phyloP scores from a whole-genome alignment of 2,113 vertebrate species.

The Panthera tigris region DNA sequence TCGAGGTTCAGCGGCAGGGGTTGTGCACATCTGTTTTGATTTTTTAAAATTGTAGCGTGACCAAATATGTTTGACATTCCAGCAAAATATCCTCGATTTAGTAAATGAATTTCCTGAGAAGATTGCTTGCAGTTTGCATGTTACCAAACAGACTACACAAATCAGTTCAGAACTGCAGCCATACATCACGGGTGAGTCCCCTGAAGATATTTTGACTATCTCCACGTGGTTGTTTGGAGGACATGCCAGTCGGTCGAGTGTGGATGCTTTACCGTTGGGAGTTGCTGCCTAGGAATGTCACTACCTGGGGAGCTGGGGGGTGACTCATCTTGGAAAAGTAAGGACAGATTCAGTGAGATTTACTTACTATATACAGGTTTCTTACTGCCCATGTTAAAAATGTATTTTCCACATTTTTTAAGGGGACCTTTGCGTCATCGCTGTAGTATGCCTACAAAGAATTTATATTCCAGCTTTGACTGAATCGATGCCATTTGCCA shows the following conservation, averaged over 20 bases:
- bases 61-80: conserved; percentile 82
- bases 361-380: neutral
- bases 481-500: conserved; percentile 26
- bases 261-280: neutral
- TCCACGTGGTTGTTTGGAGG: neutral
- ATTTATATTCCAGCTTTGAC: neutral
- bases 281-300: neutral
- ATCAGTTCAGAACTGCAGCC: conserved; percentile 88
- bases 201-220: conserved; percentile 14
- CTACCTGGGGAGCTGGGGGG: neutral
- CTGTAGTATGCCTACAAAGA: neutral
- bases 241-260: neutral
- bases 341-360: neutral
- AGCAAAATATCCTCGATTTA: conserved; percentile 90
- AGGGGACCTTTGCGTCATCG: neutral
- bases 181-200: conserved; percentile 88
- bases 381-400: neutral
- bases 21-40: conserved; percentile 78
- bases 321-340: conserved; percentile 6
- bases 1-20: neutral
- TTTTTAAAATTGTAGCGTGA: conserved; percentile 75
- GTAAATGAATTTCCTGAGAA: conserved; percentile 91
- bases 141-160: conserved; percentile 90
- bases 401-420: conserved; percentile 43
- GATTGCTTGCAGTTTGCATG: conserved; percentile 90